Evolutionary conservation across 2,797 vertebrate species (phyloP).

Genomic region (Trichosurus vulpecula): DNA sequence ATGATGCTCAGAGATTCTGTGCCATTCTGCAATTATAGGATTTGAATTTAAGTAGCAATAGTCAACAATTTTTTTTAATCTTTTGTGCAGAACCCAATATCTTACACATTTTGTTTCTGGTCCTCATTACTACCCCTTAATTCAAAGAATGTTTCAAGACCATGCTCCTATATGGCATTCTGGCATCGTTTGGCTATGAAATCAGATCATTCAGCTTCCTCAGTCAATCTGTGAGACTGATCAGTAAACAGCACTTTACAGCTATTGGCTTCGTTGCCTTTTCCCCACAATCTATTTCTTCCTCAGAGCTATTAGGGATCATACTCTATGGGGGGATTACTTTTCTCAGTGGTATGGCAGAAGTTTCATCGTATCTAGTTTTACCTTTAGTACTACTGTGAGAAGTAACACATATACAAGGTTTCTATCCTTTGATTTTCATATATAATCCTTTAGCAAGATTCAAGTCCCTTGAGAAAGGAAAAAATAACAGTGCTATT

Average conservation of each 20-base stretch:
- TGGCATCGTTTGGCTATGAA: slow-evolving; percentile 2
- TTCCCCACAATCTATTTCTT: neutral
- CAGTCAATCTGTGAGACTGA: slow-evolving; percentile 9
- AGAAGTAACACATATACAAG: neutral
- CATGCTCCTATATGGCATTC: slow-evolving; percentile 7
- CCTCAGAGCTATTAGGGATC: neutral
- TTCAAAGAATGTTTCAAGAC: slow-evolving; percentile 23
- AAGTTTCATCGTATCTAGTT: neutral
- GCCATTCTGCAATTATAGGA: neutral
- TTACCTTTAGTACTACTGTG: neutral
- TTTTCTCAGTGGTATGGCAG: neutral
- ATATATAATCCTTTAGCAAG: slow-evolving; percentile 8
- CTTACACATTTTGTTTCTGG: neutral
- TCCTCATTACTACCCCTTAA: neutral
- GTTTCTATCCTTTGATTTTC: slow-evolving; percentile 1
- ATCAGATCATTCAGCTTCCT: neutral
- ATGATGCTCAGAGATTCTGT: neutral
- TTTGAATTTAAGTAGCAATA: neutral
- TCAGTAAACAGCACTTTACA: neutral
- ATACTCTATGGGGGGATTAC: neutral
- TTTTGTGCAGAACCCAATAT: neutral
- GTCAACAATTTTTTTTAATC: neutral
- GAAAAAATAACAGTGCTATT: slow-evolving; percentile 30
- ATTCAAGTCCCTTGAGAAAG: slow-evolving; percentile 39
- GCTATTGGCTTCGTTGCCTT: neutral